Conservation (phyloP, 2,888 invertebrate species). For the Spatulosminthurus flaviceps region DNA sequence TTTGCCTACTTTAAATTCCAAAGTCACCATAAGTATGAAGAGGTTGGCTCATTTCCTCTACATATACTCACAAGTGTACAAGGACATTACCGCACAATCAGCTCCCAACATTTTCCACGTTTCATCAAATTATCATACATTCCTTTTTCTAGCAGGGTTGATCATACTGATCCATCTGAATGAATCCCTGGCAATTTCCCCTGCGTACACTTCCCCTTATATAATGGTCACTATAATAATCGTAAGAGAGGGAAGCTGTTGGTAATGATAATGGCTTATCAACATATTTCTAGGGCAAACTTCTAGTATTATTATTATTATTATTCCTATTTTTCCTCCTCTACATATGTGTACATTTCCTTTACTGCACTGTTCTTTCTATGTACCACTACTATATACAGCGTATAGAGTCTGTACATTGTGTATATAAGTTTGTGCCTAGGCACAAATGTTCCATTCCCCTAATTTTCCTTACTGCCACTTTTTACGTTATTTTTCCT, state of each 20-base stretch:
- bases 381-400: too few species aligned
- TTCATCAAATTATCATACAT: conserved; percentile 13
- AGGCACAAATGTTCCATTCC: too few species aligned
- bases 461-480: not conserved
- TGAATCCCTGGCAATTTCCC: conserved; percentile 32
- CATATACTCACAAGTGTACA: not conserved
- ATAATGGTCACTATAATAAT: conserved; percentile 36
- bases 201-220: conserved; percentile 25
- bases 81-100: not conserved
- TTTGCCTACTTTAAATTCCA: too few species aligned
- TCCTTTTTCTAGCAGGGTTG: too few species aligned
- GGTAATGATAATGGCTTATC: conserved; percentile 21
- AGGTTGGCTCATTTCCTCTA: too few species aligned
- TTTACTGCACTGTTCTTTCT: too few species aligned
- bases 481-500: not conserved
- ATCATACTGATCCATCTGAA: not conserved
- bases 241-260: conserved; percentile 14
- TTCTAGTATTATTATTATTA: too few species aligned
- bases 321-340: too few species aligned
- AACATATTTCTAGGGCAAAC: not conserved
- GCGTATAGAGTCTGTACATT: too few species aligned
- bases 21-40: not conserved
- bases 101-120: not conserved
- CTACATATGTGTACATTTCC: too few species aligned
- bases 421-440: too few species aligned